A percentile compares a stretch with the other conserved stretches of the same genome.
These are phyloP conservation scores for Empis stercorea DNA, from an alignment of 2,888 invertebrate genomes.

Conservation along the genomic window DNA sequence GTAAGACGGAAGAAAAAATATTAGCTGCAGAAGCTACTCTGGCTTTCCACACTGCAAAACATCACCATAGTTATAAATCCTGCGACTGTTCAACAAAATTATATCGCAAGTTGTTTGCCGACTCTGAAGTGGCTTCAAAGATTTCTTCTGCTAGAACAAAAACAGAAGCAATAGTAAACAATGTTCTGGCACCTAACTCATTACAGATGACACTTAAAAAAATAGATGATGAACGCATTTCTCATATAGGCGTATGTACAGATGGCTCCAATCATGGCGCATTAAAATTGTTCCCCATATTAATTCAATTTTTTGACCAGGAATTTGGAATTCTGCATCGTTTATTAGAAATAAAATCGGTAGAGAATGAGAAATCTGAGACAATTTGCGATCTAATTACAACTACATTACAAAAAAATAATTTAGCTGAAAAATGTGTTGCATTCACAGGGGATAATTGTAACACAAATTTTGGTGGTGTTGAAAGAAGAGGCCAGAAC, in stretches of 20 bases:
- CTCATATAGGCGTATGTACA: neutral
- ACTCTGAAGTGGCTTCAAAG: neutral
- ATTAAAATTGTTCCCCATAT: neutral
- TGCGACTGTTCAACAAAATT: neutral
- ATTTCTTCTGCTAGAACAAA: conserved; percentile 7
- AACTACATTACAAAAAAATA: neutral
- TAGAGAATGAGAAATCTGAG: neutral
- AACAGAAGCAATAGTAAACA: conserved; percentile 9
- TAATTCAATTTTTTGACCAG: neutral
- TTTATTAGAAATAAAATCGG: neutral
- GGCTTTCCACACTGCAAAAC: conserved; percentile 2
- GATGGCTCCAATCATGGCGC: neutral
- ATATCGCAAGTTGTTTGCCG: neutral
- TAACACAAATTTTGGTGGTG: conserved; percentile 14
- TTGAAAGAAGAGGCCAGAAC: conserved; percentile 6
- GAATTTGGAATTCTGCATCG: neutral
- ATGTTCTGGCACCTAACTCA: neutral
- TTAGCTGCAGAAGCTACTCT: neutral
- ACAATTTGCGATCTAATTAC: neutral
- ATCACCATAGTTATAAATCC: neutral
- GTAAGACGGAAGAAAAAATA: neutral
- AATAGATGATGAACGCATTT: neutral
- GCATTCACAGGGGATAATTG: conserved; percentile 8
- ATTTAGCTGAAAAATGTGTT: neutral
- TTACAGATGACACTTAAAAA: neutral